Conservation (phyloP, 2,113 vertebrate species). For the Nyctereutes procyonoides region DNA sequence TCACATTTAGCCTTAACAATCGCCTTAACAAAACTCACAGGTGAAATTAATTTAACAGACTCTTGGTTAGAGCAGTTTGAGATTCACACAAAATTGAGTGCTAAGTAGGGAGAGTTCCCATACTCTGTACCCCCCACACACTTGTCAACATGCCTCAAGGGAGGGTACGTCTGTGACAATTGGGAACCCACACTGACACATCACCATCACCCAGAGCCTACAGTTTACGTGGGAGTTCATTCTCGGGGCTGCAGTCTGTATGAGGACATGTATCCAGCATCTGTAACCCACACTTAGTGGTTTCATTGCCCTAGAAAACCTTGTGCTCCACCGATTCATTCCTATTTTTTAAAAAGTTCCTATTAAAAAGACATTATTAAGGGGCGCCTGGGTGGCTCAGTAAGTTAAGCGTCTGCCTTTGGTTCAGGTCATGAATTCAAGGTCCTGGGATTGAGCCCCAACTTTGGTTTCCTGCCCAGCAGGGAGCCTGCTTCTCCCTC, state of each 20-base stretch:
- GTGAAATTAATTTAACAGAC: background rate
- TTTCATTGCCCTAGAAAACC: background rate
- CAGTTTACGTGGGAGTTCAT: background rate
- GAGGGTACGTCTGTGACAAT: background rate
- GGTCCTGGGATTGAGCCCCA: background rate
- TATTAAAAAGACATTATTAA: background rate
- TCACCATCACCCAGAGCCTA: background rate
- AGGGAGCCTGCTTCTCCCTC: background rate
- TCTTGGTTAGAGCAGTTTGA: background rate
- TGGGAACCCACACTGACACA: background rate
- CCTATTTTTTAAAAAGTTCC: background rate
- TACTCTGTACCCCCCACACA: background rate
- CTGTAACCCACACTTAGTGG: background rate
- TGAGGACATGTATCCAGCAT: background rate
- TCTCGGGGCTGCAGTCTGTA: accelerated
- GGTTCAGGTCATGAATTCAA: background rate
- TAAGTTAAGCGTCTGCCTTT: background rate
- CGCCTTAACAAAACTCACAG: background rate
- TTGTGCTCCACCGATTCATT: background rate
- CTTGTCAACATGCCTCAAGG: background rate
- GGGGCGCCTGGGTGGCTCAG: background rate
- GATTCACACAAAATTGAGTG: background rate
- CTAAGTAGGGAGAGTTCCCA: background rate
- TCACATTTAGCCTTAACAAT: background rate
- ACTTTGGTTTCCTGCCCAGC: background rate